These are phyloP conservation scores for Lophochroa leadbeateri DNA, from an alignment of 2,113 vertebrate species.

Conservation along the genomic window DNA sequence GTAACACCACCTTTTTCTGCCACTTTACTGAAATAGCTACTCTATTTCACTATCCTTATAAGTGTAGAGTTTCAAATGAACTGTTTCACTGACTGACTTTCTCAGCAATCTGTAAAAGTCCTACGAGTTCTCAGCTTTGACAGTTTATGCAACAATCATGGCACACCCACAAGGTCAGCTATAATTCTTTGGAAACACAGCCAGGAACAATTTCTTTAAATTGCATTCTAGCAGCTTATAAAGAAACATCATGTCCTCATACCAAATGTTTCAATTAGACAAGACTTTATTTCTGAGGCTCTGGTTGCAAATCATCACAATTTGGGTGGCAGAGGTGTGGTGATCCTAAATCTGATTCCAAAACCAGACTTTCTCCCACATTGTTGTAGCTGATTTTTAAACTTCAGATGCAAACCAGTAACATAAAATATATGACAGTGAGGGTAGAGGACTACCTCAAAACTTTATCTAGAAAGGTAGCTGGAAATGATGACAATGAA, in stretches of 20 bases:
- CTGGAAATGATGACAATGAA: background rate
- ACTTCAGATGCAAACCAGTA: background rate
- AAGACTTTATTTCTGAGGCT: slow-evolving; percentile 9
- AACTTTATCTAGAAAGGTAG: background rate
- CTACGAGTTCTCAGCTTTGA: background rate
- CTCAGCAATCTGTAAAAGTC: background rate
- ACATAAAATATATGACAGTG: background rate
- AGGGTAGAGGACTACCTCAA: background rate
- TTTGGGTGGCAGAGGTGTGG: background rate
- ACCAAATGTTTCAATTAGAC: background rate
- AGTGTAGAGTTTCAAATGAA: background rate
- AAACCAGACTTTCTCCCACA: background rate
- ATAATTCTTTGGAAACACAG: background rate
- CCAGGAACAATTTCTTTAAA: background rate
- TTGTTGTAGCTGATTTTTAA: slow-evolving; percentile 2
- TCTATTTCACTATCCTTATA: background rate
- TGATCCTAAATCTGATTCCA: background rate
- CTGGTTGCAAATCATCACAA: background rate
- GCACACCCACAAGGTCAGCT: background rate
- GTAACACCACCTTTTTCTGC: background rate
- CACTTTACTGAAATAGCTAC: background rate
- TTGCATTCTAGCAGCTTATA: background rate
- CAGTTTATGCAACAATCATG: background rate
- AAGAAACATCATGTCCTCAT: background rate
- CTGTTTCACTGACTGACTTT: background rate